Conservation (phyloP, 2,797 vertebrate genomes). For the Rachycentron canadum region DNA sequence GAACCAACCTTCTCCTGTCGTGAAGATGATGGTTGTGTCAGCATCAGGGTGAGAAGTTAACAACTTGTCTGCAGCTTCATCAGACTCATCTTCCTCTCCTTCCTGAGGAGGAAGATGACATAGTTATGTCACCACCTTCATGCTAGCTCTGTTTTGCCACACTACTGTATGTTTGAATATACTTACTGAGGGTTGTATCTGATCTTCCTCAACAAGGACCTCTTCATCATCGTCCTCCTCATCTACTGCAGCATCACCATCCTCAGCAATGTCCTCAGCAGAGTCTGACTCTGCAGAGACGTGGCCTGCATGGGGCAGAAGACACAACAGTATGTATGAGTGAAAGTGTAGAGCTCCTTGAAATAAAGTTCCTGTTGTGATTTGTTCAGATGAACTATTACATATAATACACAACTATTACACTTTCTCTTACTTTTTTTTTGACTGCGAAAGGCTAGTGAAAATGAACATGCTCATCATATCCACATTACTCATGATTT, state of each 20-base stretch:
- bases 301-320: constrained; percentile 57
- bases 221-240: constrained; percentile 86
- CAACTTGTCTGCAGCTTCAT: constrained; percentile 67
- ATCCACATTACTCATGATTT: background rate
- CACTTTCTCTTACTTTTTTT: too few relatives aligned
- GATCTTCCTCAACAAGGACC: constrained; percentile 81
- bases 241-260: constrained; percentile 76
- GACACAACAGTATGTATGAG: background rate
- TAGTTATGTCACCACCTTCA: background rate
- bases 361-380: too few relatives aligned
- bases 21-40: constrained; percentile 86
- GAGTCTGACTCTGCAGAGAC: constrained; percentile 78
- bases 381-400: too few relatives aligned
- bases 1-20: constrained; percentile 83
- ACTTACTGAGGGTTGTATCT: constrained; percentile 77
- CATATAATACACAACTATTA: too few relatives aligned
- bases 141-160: background rate
- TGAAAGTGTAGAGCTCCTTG: too few relatives aligned
- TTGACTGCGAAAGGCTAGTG: too few relatives aligned
- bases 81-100: constrained; percentile 76
- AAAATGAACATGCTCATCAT: background rate
- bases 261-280: constrained; percentile 70
- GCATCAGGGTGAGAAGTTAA: constrained; percentile 81
- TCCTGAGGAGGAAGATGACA: constrained; percentile 64
- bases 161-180: background rate